A percentile compares a stretch with the other conserved stretches of the same genome.
These are phyloP conservation scores for Perizoma affinitatum DNA, from an alignment of 2,888 invertebrate species.

Conservation along the genomic window DNA sequence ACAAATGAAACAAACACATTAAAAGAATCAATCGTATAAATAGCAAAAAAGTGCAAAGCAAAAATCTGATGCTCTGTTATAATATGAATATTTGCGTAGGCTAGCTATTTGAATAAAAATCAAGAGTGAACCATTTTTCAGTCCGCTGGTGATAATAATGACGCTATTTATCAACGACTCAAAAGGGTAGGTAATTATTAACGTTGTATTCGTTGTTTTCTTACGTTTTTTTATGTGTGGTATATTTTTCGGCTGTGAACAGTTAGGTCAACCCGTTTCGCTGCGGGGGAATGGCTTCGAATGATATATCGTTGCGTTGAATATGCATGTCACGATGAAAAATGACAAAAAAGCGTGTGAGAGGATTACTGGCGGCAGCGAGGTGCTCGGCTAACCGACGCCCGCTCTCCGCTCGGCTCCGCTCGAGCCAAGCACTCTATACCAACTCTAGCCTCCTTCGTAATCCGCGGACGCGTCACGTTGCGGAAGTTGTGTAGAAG, in stretches of 20 bases:
- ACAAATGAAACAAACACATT: background rate
- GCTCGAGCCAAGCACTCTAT: slow-evolving; percentile 29
- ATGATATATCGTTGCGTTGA: slow-evolving; percentile 82
- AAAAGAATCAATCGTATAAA: slow-evolving; percentile 40
- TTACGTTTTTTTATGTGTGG: slow-evolving; percentile 62
- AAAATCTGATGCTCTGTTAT: slow-evolving; percentile 59
- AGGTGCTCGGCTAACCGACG: slow-evolving; percentile 18
- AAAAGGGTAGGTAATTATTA: slow-evolving; percentile 81
- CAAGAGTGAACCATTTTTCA: slow-evolving; percentile 74
- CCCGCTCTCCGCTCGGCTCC: slow-evolving; percentile 34
- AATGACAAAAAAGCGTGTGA: slow-evolving; percentile 72
- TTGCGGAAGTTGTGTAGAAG: slow-evolving; percentile 76
- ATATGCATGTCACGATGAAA: slow-evolving; percentile 83
- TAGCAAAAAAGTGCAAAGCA: slow-evolving; percentile 42
- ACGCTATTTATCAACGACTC: slow-evolving; percentile 80
- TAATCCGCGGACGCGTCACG: slow-evolving; percentile 57
- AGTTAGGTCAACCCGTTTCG: slow-evolving; percentile 74
- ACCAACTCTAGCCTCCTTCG: slow-evolving; percentile 35
- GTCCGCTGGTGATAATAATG: slow-evolving; percentile 78
- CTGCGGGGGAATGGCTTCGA: slow-evolving; percentile 65
- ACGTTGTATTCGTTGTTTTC: slow-evolving; percentile 78
- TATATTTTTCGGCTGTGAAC: slow-evolving; percentile 72
- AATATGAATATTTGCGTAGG: slow-evolving; percentile 63
- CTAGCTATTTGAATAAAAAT: slow-evolving; percentile 78
- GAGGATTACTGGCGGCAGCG: slow-evolving; percentile 43